These are phyloP conservation scores for Temnothorax longispinosus DNA, from an alignment of 1,140 invertebrate genomes.

Conservation along the genomic window DNA sequence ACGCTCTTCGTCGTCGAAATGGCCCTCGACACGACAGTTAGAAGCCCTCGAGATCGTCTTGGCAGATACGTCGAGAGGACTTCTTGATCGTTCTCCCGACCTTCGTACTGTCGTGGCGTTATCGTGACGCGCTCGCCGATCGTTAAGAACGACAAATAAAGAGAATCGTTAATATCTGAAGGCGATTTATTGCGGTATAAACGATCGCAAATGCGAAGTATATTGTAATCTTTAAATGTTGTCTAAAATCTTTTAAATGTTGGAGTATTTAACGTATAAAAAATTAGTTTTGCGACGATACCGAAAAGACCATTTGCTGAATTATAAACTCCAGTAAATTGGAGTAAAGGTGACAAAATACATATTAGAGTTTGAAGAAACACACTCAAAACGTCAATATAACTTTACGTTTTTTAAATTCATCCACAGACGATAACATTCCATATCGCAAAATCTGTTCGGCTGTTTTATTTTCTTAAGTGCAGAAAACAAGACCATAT, in stretches of 20 bases:
- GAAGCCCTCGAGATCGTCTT: conserved; percentile 9
- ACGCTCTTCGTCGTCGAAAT: neutral
- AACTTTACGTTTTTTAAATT: neutral
- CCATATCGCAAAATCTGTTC: too few relatives aligned
- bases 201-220: neutral
- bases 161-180: neutral
- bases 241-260: neutral
- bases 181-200: neutral
- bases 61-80: neutral
- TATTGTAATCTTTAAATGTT: neutral
- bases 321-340: neutral
- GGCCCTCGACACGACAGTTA: neutral
- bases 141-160: neutral
- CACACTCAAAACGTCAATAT: neutral
- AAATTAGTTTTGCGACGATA: neutral
- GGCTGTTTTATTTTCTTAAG: neutral
- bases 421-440: too few relatives aligned
- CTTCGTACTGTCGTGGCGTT: neutral
- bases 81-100: neutral
- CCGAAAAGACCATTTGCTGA: neutral
- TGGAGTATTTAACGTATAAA: neutral
- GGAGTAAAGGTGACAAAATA: neutral
- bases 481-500: neutral
- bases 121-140: neutral
- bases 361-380: neutral